Percentiles rank a stretch among this genome's conserved stretches.
These are phyloP conservation scores for Onychomys leucogaster DNA, from an alignment of 2,797 vertebrate genomes.

Conservation along the genomic window DNA sequence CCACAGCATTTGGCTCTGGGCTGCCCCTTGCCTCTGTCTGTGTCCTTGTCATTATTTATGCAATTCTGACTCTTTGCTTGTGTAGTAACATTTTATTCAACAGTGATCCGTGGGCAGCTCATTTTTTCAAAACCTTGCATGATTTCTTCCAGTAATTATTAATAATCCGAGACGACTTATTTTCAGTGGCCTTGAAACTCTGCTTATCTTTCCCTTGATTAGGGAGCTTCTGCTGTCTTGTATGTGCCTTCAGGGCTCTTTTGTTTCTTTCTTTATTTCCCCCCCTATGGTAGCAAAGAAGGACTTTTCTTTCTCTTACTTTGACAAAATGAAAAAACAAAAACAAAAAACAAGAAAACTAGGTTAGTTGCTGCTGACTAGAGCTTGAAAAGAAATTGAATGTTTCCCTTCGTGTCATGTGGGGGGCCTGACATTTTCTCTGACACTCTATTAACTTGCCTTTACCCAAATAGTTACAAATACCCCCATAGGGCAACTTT, in stretches of 20 bases:
- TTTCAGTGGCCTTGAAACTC: neutral
- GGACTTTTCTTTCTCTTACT: neutral
- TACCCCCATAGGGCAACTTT: neutral
- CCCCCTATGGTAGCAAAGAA: neutral
- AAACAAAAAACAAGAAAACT: slow-evolving; percentile 1
- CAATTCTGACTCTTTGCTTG: neutral
- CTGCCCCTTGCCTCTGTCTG: neutral
- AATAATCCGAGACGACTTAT: slow-evolving; percentile 34
- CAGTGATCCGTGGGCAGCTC: neutral
- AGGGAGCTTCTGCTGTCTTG: neutral
- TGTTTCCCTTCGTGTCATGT: slow-evolving; percentile 15
- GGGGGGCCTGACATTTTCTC: slow-evolving; percentile 13
- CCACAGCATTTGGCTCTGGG: neutral
- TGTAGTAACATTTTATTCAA: neutral
- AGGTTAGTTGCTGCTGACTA: slow-evolving; percentile 48
- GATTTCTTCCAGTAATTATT: slow-evolving; percentile 36
- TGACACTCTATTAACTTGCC: slow-evolving; percentile 4
- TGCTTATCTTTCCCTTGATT: neutral
- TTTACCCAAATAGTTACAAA: neutral
- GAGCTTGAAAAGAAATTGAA: slow-evolving; percentile 51
- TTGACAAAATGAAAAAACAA: neutral
- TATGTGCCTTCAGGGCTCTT: neutral
- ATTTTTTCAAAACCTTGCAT: neutral
- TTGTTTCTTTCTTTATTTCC: neutral
- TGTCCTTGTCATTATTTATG: neutral